Evolutionary conservation across 1,140 invertebrate species (phyloP).

Genomic region (Drepana arcuata): DNA sequence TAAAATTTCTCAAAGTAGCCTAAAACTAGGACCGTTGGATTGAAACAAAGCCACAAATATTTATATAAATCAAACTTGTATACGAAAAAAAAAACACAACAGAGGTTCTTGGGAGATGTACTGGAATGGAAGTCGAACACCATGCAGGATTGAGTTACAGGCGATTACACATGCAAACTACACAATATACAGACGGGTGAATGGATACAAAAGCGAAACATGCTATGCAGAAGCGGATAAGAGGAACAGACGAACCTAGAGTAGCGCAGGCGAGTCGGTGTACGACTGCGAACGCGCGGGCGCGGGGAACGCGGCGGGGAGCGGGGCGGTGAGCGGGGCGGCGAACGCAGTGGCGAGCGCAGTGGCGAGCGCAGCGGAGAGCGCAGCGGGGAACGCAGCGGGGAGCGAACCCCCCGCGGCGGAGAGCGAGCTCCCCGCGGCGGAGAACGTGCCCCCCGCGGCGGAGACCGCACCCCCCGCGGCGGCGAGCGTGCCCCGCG

Average conservation of each 20-base stretch:
- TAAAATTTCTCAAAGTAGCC: too few species aligned
- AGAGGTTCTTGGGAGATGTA: too few species aligned
- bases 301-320: conserved; percentile 27
- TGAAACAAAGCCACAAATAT: too few species aligned
- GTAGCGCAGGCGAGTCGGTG: conserved; percentile 45
- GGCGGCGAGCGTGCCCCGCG: conserved; percentile 25
- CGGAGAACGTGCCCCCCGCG: conserved; percentile 13
- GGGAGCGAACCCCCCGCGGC: conserved; percentile 19
- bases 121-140: too few species aligned
- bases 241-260: conserved; percentile 48
- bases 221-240: not conserved
- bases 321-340: conserved; percentile 34
- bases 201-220: conserved; percentile 1
- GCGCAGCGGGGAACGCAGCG: conserved; percentile 28
- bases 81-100: too few species aligned
- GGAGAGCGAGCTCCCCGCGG: conserved; percentile 16
- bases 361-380: conserved; percentile 29
- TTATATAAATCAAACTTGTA: too few species aligned
- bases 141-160: too few species aligned
- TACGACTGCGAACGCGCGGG: conserved; percentile 12
- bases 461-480: conserved; percentile 26
- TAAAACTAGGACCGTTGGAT: too few species aligned
- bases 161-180: conserved; percentile 9
- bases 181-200: conserved; percentile 3
- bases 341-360: conserved; percentile 28